These are phyloP conservation scores for Catamblyrhynchus diadema DNA, from an alignment of 2,797 vertebrate genomes.

Conservation along the genomic window DNA sequence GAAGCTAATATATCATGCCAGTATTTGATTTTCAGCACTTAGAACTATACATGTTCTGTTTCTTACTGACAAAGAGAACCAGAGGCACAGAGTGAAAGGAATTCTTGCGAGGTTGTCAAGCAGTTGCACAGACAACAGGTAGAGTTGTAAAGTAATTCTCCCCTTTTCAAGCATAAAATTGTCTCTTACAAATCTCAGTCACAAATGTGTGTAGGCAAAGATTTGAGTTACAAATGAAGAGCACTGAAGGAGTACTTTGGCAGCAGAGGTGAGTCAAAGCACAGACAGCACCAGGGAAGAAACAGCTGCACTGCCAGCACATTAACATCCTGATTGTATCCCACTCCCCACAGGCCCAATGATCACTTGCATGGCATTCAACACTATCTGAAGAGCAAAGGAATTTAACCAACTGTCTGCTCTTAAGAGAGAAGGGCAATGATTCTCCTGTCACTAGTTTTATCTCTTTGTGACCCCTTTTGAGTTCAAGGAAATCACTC, in stretches of 20 bases:
- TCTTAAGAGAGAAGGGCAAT: background rate
- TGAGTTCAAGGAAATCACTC: background rate
- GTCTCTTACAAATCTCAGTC: conserved; percentile 39
- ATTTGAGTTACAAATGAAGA: conserved; percentile 35
- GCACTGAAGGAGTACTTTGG: background rate
- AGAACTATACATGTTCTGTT: background rate
- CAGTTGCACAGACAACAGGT: conserved; percentile 45
- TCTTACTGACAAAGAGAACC: conserved; percentile 39
- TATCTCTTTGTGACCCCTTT: background rate
- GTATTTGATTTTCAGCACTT: conserved; percentile 56
- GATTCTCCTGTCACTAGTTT: conserved; percentile 11
- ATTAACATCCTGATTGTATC: background rate
- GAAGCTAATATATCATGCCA: conserved; percentile 35
- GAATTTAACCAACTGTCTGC: background rate
- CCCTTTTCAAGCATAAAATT: conserved; percentile 51
- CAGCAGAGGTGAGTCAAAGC: conserved; percentile 35
- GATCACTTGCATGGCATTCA: background rate
- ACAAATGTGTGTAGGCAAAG: background rate
- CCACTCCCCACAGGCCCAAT: background rate
- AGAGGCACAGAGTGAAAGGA: conserved; percentile 1
- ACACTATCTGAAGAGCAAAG: background rate
- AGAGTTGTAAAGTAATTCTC: conserved; percentile 41
- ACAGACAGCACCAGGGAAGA: rapidly evolving
- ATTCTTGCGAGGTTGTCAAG: background rate
- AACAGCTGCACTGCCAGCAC: background rate